These are phyloP conservation scores for Epinotia brunnichana DNA, from an alignment of 2,888 invertebrate genomes.

Conservation along the genomic window DNA sequence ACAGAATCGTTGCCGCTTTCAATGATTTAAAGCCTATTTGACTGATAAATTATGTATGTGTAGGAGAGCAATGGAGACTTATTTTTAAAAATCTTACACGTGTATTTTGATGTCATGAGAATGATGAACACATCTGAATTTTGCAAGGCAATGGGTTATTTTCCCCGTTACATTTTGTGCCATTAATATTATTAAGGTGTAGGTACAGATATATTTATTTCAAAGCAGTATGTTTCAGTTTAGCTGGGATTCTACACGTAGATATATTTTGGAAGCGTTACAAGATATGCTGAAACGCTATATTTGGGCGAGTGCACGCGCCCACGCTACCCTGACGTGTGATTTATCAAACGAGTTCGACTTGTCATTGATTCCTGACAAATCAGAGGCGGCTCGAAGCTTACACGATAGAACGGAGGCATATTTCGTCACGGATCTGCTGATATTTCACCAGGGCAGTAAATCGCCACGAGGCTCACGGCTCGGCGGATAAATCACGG, in stretches of 20 bases:
- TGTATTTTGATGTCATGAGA: slow-evolving; percentile 2
- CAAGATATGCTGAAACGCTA: slow-evolving; percentile 1
- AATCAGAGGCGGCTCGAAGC: slow-evolving; percentile 60
- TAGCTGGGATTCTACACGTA: slow-evolving; percentile 1
- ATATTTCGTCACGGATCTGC: slow-evolving; percentile 68
- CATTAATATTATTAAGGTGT: not conserved
- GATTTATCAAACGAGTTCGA: slow-evolving; percentile 44
- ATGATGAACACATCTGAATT: not conserved
- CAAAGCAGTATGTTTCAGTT: not conserved
- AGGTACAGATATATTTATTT: not conserved
- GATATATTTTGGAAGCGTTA: not conserved
- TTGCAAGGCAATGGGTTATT: not conserved
- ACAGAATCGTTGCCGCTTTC: slow-evolving; percentile 24
- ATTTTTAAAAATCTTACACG: slow-evolving; percentile 8
- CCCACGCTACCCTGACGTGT: slow-evolving; percentile 30
- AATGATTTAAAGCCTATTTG: slow-evolving; percentile 38
- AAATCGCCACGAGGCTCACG: slow-evolving; percentile 59
- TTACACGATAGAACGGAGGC: slow-evolving; percentile 53
- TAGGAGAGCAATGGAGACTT: not conserved
- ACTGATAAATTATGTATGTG: slow-evolving; percentile 15
- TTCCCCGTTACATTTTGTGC: not conserved
- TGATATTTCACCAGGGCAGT: slow-evolving; percentile 75
- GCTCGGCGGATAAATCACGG: slow-evolving; percentile 75
- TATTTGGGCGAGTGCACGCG: slow-evolving; percentile 25
- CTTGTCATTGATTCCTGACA: slow-evolving; percentile 49